phyloP scores from a whole-genome alignment of 2,888 invertebrate species.

The Entomobrya multifasciata region DNA sequence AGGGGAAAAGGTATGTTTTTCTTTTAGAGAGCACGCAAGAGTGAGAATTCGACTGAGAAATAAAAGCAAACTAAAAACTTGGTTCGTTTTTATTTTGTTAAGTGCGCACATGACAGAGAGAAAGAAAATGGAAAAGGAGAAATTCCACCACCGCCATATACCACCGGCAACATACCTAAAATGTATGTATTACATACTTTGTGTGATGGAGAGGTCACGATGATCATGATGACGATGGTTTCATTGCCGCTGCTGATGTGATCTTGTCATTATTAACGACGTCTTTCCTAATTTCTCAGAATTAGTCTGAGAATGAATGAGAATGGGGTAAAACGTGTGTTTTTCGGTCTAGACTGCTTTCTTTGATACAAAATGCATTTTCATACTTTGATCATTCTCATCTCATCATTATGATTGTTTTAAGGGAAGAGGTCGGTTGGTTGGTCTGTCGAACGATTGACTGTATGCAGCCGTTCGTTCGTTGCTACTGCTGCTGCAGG shows the following conservation, averaged over 20 bases:
- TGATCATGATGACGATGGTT: background rate
- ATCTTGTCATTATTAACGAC: conserved; percentile 58
- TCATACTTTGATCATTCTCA: conserved; percentile 1
- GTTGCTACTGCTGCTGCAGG: conserved; percentile 22
- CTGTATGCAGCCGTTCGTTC: no score
- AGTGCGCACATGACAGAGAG: background rate
- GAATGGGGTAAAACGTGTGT: conserved; percentile 37
- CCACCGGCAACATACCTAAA: background rate
- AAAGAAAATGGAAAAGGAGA: conserved; percentile 9
- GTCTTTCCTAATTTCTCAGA: conserved; percentile 52
- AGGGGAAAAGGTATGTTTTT: conserved; percentile 26
- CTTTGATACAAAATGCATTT: conserved; percentile 15
- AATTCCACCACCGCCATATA: background rate
- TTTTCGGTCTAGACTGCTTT: background rate
- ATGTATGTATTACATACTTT: conserved; percentile 10
- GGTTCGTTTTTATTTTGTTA: conserved; percentile 39
- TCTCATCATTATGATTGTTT: background rate
- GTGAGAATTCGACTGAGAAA: background rate
- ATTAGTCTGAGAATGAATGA: conserved; percentile 45
- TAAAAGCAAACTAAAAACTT: conserved; percentile 64
- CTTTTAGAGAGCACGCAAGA: background rate
- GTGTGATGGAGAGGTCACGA: no score
- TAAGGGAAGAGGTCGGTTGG: background rate
- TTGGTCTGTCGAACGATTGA: background rate
- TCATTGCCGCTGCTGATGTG: conserved; percentile 25